phyloP scores from a whole-genome alignment of 2,888 invertebrate genomes.

The Eumacrocentrus americanus region DNA sequence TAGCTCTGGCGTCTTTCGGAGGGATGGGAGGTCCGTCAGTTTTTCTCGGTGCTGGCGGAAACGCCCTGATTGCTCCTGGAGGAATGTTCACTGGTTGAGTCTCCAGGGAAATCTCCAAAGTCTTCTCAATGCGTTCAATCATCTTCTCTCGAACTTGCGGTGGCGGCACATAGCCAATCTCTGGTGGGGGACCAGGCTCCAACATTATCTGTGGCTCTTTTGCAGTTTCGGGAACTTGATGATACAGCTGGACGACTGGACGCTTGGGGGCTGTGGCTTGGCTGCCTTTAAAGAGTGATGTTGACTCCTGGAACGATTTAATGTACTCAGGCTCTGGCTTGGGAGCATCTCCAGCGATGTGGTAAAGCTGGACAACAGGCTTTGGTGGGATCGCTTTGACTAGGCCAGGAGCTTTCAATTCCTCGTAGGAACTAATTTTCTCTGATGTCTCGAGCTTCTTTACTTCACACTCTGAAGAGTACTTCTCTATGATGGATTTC shows the following conservation, averaged over 20 bases:
- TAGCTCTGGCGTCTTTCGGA: slow-evolving; percentile 52
- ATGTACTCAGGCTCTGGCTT: slow-evolving; percentile 19
- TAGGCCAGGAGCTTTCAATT: slow-evolving; percentile 63
- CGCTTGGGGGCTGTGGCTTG: slow-evolving; percentile 40
- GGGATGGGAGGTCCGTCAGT: slow-evolving; percentile 60
- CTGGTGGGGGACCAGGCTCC: slow-evolving; percentile 73
- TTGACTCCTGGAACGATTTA: slow-evolving; percentile 25
- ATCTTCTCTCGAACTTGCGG: slow-evolving; percentile 64
- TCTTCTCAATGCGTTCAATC: slow-evolving; percentile 62
- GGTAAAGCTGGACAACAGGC: slow-evolving; percentile 39
- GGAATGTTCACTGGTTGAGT: slow-evolving; percentile 65
- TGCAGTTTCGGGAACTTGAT: slow-evolving; percentile 31
- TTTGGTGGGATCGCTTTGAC: slow-evolving; percentile 60
- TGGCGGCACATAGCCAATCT: slow-evolving; percentile 70
- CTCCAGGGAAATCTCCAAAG: slow-evolving; percentile 64
- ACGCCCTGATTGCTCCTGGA: slow-evolving; percentile 65
- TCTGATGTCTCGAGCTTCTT: slow-evolving; percentile 49
- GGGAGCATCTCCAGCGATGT: slow-evolving; percentile 44
- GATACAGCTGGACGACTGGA: slow-evolving; percentile 42
- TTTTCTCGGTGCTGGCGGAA: slow-evolving; percentile 60
- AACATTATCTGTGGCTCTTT: slow-evolving; percentile 48
- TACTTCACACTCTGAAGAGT: slow-evolving; percentile 47
- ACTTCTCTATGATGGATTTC: slow-evolving; percentile 58
- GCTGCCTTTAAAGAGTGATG: slow-evolving; percentile 37
- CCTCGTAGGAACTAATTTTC: slow-evolving; percentile 54